Evolutionary conservation across 2,113 vertebrate genomes (phyloP), one percentile per base, ranked within the genome.

Genomic region (Cynocephalus volans): DNA sequence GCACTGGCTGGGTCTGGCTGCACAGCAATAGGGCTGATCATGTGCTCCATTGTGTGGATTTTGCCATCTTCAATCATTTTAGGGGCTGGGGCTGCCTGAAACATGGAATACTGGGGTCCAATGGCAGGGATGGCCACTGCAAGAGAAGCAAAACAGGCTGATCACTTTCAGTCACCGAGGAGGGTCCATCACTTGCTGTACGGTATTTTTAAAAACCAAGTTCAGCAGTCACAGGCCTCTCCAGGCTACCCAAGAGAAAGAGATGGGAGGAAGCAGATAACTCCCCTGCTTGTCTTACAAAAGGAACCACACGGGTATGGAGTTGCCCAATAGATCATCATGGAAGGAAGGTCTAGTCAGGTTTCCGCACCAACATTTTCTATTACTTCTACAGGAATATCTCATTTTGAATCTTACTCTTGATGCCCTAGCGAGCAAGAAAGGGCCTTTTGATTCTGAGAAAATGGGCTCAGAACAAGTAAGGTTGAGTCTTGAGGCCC

Each of bases 41-140:
- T 99, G 97, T 99, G 99, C 97, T 99, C 99, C 65, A 99, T 98
- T 0, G 99, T 45, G 62, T 99, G 99, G 90, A 99, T 98, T 98
- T 99, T 99, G 33, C 99, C 99, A 0, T 99, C 99, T 98, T 99
- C 99, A 67, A 99, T 99, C 96, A 99, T 98, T 97, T 99, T 99
- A 95, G 99, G 98, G 8, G 99, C 97, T 0, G 99, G 99, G 4
- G 99, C 98, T 0, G 99, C 97, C 94, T 99, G 99, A 96, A 99
- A 99, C 98, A 99, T 97, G 96, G 99, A 99, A 98, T 99, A 99
- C 98, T 99, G 99, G 45, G 99, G 99, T 81, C 99, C 98, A 0
- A 99, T 99, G 79, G 99, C 98, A 69, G 99, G 99, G 96, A 99
- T 99, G 91, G 99, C 99, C 99, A 99, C 99, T 99, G 98, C 73